phyloP scores from a whole-genome alignment of 92 coral and sea anemone species.

The Galaxea fascicularis region DNA sequence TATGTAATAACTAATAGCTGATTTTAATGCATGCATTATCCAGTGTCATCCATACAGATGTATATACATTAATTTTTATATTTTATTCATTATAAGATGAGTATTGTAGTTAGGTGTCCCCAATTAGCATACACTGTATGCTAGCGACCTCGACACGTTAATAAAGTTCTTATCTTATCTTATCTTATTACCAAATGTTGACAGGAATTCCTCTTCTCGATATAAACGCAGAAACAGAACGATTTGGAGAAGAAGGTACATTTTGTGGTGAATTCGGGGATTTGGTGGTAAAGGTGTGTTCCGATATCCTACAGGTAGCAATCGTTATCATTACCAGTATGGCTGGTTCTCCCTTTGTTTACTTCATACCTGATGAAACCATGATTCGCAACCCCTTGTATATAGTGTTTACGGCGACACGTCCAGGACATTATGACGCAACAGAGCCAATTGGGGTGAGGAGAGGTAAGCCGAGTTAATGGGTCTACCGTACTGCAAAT shows the following conservation, averaged over 20 bases:
- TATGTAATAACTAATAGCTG: too few relatives aligned
- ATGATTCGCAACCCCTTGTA: not conserved
- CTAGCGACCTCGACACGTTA: too few relatives aligned
- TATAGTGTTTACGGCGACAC: not conserved
- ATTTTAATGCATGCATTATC: too few relatives aligned
- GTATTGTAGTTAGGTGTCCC: too few relatives aligned
- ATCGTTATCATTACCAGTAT: conserved; percentile 34
- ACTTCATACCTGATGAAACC: conserved; percentile 33
- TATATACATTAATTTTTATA: too few relatives aligned
- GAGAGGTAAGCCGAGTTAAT: not conserved
- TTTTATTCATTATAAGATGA: too few relatives aligned
- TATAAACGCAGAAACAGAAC: not conserved
- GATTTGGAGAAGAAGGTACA: conserved; percentile 42
- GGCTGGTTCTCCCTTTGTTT: conserved; percentile 14
- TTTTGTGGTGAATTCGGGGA: conserved; percentile 56
- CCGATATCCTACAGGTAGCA: conserved; percentile 43
- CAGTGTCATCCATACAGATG: too few relatives aligned
- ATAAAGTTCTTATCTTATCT: too few relatives aligned
- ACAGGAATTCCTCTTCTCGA: not conserved
- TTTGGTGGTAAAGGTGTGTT: conserved; percentile 45
- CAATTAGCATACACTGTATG: too few relatives aligned
- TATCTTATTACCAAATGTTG: conserved; percentile 36
- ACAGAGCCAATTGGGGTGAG: not conserved
- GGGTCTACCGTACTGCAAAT: not conserved
- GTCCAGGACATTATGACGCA: conserved; percentile 23